phyloP scores from a whole-genome alignment of 2,888 invertebrate genomes.

The Ennomos fuscantarius region DNA sequence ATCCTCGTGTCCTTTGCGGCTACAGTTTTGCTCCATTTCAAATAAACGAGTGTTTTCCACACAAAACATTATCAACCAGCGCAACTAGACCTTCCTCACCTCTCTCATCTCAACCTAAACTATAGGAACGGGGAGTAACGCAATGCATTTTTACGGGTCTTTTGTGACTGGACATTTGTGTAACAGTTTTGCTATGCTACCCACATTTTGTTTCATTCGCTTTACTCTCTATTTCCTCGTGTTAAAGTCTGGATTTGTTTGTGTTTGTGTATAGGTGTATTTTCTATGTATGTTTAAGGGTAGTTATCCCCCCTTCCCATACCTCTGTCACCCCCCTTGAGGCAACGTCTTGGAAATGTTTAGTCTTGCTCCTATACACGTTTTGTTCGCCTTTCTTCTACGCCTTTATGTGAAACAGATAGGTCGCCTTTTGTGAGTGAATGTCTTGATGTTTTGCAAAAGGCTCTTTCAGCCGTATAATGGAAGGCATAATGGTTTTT shows the following conservation, averaged over 20 bases:
- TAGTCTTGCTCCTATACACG: constrained; percentile 74
- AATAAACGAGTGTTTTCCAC: constrained; percentile 59
- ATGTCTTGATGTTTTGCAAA: constrained; percentile 37
- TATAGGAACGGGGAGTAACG: constrained; percentile 44
- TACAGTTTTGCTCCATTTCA: constrained; percentile 56
- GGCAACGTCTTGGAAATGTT: constrained; percentile 79
- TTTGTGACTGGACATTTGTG: constrained; percentile 62
- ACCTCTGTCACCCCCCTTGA: constrained; percentile 47
- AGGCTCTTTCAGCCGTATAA: constrained; percentile 32
- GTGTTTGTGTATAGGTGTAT: constrained; percentile 3
- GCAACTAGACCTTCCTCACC: constrained; percentile 44
- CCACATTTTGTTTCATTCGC: constrained; percentile 14
- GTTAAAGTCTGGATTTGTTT: constrained; percentile 47
- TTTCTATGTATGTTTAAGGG: constrained; percentile 34
- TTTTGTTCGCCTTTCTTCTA: constrained; percentile 78
- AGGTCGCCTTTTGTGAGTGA: constrained; percentile 43
- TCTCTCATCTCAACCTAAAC: constrained; percentile 34
- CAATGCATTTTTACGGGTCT: constrained; percentile 63
- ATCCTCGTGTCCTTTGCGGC: constrained; percentile 22
- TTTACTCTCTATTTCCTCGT: background rate
- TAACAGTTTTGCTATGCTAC: constrained; percentile 13
- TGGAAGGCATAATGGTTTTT: constrained; percentile 24
- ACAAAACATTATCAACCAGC: constrained; percentile 49
- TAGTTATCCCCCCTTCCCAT: constrained; percentile 47
- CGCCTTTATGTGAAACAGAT: constrained; percentile 66